These are phyloP conservation scores for Aulostomus chinensis DNA, from an alignment of 2,797 vertebrate genomes.

Conservation along the genomic window DNA sequence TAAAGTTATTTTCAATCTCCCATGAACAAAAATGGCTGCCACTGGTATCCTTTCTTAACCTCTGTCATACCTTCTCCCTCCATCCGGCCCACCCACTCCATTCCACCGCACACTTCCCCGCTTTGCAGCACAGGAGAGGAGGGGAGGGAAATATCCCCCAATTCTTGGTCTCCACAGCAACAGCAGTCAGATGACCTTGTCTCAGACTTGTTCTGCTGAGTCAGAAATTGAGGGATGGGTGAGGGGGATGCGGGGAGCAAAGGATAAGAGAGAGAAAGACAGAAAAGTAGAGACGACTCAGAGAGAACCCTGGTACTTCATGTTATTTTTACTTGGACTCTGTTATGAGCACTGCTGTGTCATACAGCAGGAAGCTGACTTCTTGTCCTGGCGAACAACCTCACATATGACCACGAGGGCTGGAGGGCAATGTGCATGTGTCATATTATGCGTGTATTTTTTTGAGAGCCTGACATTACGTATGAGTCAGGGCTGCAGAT, in stretches of 20 bases:
- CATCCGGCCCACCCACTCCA: constrained; percentile 11
- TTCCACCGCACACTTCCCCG: constrained; percentile 9
- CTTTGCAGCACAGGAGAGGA: constrained; percentile 52
- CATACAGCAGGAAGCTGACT: constrained; percentile 23
- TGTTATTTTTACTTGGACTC: no score
- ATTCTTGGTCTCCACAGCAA: constrained; percentile 77
- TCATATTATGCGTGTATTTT: constrained; percentile 16
- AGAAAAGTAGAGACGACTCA: constrained; percentile 18
- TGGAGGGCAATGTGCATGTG: background rate
- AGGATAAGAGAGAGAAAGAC: constrained; percentile 23
- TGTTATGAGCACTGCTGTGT: no score
- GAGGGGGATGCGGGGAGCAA: constrained; percentile 42
- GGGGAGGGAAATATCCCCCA: constrained; percentile 45
- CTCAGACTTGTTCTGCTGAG: constrained; percentile 78
- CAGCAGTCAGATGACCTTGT: constrained; percentile 82
- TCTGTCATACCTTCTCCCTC: constrained; percentile 55
- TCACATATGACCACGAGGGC: background rate
- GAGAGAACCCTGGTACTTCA: constrained; percentile 18
- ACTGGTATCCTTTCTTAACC: constrained; percentile 70
- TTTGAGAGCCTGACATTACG: constrained; percentile 15
- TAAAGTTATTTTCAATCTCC: constrained; percentile 69
- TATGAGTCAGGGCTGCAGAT: constrained; percentile 55
- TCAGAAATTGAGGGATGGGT: constrained; percentile 74
- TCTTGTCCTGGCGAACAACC: constrained; percentile 1
- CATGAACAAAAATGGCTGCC: constrained; percentile 76